Conservation (phyloP, 2,888 invertebrate genomes). For the Scotopteryx bipunctaria region DNA sequence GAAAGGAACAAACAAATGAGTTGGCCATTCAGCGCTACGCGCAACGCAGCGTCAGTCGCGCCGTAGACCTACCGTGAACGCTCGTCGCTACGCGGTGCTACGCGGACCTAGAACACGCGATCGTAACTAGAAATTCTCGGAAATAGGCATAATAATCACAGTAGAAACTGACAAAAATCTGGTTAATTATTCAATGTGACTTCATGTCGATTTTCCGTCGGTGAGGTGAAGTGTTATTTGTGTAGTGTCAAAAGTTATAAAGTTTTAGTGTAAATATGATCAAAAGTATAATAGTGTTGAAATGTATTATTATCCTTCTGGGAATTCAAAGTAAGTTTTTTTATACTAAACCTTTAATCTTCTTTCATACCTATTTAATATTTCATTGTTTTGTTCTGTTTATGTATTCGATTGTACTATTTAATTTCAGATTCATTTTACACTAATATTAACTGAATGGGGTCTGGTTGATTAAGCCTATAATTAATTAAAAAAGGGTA, state of each 20-base stretch:
- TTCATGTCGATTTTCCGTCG: too few species aligned
- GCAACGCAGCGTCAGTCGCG: constrained; percentile 47
- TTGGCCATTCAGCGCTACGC: constrained; percentile 49
- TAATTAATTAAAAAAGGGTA: too few species aligned
- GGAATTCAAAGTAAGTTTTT: constrained; percentile 50
- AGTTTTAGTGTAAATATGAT: constrained; percentile 46
- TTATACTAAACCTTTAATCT: constrained; percentile 9
- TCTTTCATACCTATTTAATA: not conserved
- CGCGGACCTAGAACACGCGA: constrained; percentile 36
- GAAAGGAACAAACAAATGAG: constrained; percentile 59
- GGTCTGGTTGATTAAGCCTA: too few species aligned
- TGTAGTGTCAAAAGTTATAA: constrained; percentile 34
- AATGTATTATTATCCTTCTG: constrained; percentile 48
- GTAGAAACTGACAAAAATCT: too few species aligned
- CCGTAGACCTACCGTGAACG: constrained; percentile 45
- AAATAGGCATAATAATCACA: too few species aligned
- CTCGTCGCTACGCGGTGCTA: constrained; percentile 40
- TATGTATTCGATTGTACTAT: too few species aligned
- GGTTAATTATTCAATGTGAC: too few species aligned
- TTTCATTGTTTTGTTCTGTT: too few species aligned
- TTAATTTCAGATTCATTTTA: too few species aligned
- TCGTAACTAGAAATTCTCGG: too few species aligned
- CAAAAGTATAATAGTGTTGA: constrained; percentile 42
- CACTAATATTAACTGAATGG: too few species aligned
- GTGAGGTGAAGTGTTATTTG: constrained; percentile 34